Percentiles rank a stretch among this genome's conserved stretches.
phyloP scores from a whole-genome alignment of 2,888 invertebrate genomes.

The Apantesis nais region DNA sequence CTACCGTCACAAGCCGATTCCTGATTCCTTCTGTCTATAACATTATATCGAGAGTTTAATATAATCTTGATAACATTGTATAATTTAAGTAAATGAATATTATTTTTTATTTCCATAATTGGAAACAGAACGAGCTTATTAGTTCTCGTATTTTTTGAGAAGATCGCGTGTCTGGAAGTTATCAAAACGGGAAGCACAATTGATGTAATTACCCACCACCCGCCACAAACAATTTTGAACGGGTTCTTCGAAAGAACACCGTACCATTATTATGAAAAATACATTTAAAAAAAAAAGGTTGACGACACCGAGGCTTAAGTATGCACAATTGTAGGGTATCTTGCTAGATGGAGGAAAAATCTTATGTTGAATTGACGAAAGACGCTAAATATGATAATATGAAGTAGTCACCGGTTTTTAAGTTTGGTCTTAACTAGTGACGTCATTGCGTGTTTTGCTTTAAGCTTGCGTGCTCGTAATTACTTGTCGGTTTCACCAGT shows the following conservation, averaged over 20 bases:
- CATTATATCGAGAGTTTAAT: too few relatives aligned
- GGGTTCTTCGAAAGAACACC: slow-evolving; percentile 40
- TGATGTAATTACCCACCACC: slow-evolving; percentile 36
- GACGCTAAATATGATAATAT: neutral
- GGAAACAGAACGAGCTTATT: slow-evolving; percentile 11
- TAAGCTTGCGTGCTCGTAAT: neutral
- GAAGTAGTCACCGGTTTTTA: neutral
- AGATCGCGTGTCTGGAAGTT: slow-evolving; percentile 41
- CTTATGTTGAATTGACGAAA: neutral
- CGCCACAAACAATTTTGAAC: slow-evolving; percentile 34
- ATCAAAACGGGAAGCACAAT: slow-evolving; percentile 46
- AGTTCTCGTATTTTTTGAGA: slow-evolving; percentile 37
- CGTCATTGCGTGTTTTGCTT: neutral
- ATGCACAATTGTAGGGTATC: slow-evolving; percentile 11
- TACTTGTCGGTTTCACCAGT: neutral
- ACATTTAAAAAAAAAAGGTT: slow-evolving; percentile 47
- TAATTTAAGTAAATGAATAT: neutral
- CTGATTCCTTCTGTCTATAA: too few relatives aligned
- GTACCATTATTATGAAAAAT: slow-evolving; percentile 46
- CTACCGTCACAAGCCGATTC: too few relatives aligned
- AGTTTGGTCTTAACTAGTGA: neutral
- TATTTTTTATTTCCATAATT: slow-evolving; percentile 19
- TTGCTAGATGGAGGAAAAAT: neutral
- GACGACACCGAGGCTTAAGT: slow-evolving; percentile 35
- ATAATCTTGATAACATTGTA: neutral